phyloP scores from a whole-genome alignment of 2,888 invertebrate genomes.

The Spialia ferax region DNA sequence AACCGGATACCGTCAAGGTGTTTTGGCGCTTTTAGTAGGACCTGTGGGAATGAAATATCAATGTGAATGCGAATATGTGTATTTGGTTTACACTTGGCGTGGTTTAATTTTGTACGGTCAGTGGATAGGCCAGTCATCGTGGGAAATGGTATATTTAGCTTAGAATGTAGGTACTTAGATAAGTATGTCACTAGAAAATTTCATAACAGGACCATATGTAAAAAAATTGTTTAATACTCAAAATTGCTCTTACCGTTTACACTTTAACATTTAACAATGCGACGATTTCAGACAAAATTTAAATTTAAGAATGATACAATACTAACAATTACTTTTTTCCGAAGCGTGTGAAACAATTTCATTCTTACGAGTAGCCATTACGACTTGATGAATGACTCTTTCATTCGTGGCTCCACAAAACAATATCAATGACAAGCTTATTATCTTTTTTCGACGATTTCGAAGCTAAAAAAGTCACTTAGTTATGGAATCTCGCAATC shows the following conservation, averaged over 20 bases:
- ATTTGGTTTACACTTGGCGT: neutral
- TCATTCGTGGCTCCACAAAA: slow-evolving; percentile 11
- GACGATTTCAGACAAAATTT: neutral
- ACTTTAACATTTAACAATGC: neutral
- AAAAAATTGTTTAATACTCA: no score
- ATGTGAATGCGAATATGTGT: neutral
- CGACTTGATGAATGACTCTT: slow-evolving; percentile 7
- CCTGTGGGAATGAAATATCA: slow-evolving; percentile 28
- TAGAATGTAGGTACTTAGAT: neutral
- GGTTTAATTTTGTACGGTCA: neutral
- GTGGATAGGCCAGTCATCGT: neutral
- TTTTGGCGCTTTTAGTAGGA: slow-evolving; percentile 8
- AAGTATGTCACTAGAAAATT: no score
- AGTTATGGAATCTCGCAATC: slow-evolving; percentile 50
- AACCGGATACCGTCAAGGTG: slow-evolving; percentile 30
- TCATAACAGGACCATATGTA: no score
- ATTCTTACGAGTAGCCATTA: slow-evolving; percentile 1
- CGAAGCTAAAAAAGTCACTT: slow-evolving; percentile 15
- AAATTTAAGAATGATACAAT: neutral
- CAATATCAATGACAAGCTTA: slow-evolving; percentile 21
- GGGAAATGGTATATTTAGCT: neutral
- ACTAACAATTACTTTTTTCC: neutral
- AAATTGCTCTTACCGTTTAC: neutral
- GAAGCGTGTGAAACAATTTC: slow-evolving; percentile 12
- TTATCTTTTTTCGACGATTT: slow-evolving; percentile 24